Evolutionary conservation across 2,113 vertebrate species (phyloP).

Genomic region (Silurus asotus): DNA sequence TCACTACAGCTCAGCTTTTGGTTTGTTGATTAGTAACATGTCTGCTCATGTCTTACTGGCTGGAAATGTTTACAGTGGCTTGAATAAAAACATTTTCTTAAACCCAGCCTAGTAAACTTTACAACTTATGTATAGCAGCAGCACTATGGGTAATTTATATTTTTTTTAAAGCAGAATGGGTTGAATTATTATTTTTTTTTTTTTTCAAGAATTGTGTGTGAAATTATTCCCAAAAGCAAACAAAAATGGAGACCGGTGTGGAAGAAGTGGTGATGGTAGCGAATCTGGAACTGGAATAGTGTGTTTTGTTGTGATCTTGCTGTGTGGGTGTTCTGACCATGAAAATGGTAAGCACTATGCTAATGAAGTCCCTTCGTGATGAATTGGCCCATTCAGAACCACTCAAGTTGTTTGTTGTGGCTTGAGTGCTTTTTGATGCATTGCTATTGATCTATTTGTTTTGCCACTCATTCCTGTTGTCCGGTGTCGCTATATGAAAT

Average conservation of each 20-base stretch:
- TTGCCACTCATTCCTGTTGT: not conserved
- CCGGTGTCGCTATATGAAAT: not conserved
- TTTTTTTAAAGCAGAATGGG: not conserved
- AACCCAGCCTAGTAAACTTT: not conserved
- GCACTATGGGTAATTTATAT: not conserved
- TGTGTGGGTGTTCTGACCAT: slow-evolving; percentile 54
- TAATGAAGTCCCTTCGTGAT: slow-evolving; percentile 55
- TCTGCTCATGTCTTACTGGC: not conserved
- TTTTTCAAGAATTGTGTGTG: too few relatives aligned
- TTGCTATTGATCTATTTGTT: slow-evolving; percentile 18
- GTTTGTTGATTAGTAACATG: not conserved
- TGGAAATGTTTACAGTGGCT: slow-evolving; percentile 1
- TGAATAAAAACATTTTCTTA: not conserved
- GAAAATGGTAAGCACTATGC: slow-evolving; percentile 54
- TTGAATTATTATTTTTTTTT: not conserved
- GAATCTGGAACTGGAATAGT: not conserved
- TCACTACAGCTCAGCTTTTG: not conserved
- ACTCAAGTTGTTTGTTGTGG: slow-evolving; percentile 47
- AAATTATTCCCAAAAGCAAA: not conserved
- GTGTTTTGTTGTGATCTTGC: slow-evolving; percentile 24
- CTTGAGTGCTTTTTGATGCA: slow-evolving; percentile 24
- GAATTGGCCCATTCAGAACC: slow-evolving; percentile 60
- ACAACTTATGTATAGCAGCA: not conserved
- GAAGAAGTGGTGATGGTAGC: not conserved
- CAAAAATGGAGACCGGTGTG: not conserved